Evolutionary conservation across 2,888 invertebrate genomes (phyloP).

Genomic region (Pemphredon lugubris): DNA sequence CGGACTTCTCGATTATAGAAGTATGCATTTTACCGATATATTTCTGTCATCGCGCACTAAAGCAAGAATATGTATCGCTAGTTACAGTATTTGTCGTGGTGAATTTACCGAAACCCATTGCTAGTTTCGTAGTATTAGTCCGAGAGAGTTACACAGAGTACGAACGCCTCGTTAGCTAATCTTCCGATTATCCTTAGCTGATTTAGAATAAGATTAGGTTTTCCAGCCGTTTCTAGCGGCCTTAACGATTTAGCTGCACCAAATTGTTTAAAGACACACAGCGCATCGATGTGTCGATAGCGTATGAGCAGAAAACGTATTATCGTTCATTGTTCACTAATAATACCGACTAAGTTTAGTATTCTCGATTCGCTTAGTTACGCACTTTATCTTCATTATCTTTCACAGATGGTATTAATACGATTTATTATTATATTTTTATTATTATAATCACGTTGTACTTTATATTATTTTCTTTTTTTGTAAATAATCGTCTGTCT

Average conservation of each 20-base stretch:
- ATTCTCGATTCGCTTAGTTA: conserved; percentile 45
- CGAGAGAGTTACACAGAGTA: conserved; percentile 44
- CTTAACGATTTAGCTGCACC: conserved; percentile 61
- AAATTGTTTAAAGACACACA: conserved; percentile 58
- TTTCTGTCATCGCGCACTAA: conserved; percentile 40
- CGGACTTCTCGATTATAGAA: no score
- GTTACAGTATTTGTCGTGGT: conserved; percentile 60
- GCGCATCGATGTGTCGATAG: conserved; percentile 36
- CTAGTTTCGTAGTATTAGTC: conserved; percentile 63
- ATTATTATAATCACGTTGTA: conserved; percentile 51
- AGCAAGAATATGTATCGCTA: conserved; percentile 48
- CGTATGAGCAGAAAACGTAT: conserved; percentile 30
- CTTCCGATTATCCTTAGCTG: conserved; percentile 44
- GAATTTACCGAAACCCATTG: conserved; percentile 41
- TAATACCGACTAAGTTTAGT: conserved; percentile 44
- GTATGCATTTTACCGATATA: conserved; percentile 42
- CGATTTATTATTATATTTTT: conserved; percentile 49
- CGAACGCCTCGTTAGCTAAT: conserved; percentile 41
- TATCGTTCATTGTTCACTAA: conserved; percentile 48
- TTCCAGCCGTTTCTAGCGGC: conserved; percentile 22
- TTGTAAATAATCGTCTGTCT: conserved; percentile 62
- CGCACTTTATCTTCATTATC: conserved; percentile 44
- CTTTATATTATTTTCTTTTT: conserved; percentile 53
- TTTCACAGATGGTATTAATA: conserved; percentile 60
- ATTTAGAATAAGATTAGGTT: conserved; percentile 46